phyloP scores from a whole-genome alignment of 1,140 invertebrate genomes.

The Cotesia chilonis region DNA sequence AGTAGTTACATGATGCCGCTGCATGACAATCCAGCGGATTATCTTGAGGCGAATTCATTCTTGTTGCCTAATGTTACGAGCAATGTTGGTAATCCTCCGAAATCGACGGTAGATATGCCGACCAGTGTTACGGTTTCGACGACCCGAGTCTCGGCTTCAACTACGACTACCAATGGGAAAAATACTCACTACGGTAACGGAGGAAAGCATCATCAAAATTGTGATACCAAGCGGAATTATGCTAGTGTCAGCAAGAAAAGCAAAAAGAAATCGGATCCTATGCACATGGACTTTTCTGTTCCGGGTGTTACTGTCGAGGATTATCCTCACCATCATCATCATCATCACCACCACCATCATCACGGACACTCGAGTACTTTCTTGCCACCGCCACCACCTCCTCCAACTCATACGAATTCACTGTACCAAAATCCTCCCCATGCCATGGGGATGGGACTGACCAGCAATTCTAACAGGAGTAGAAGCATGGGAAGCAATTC shows the following conservation, averaged over 20 bases:
- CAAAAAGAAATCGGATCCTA: slow-evolving; percentile 54
- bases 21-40: slow-evolving; percentile 60
- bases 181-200: slow-evolving; percentile 48
- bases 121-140: slow-evolving; percentile 31
- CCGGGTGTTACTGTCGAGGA: slow-evolving; percentile 59
- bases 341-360: slow-evolving; percentile 30
- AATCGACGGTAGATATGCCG: slow-evolving; percentile 43
- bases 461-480: slow-evolving; percentile 47
- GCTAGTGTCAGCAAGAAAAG: slow-evolving; percentile 56
- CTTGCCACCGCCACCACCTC: slow-evolving; percentile 41
- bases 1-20: slow-evolving; percentile 64
- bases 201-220: slow-evolving; percentile 49
- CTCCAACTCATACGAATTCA: slow-evolving; percentile 50
- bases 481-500: slow-evolving; percentile 48
- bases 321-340: slow-evolving; percentile 55
- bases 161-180: slow-evolving; percentile 46
- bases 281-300: slow-evolving; percentile 60
- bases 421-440: slow-evolving; percentile 62
- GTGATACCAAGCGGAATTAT: slow-evolving; percentile 53
- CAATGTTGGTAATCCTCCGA: slow-evolving; percentile 45
- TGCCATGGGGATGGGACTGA: slow-evolving; percentile 48
- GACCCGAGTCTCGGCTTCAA: slow-evolving; percentile 40
- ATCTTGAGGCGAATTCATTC: slow-evolving; percentile 59
- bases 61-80: slow-evolving; percentile 50
- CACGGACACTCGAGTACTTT: slow-evolving; percentile 49